phyloP scores from a whole-genome alignment of 1,140 invertebrate species.

The Diuraphis noxia region DNA sequence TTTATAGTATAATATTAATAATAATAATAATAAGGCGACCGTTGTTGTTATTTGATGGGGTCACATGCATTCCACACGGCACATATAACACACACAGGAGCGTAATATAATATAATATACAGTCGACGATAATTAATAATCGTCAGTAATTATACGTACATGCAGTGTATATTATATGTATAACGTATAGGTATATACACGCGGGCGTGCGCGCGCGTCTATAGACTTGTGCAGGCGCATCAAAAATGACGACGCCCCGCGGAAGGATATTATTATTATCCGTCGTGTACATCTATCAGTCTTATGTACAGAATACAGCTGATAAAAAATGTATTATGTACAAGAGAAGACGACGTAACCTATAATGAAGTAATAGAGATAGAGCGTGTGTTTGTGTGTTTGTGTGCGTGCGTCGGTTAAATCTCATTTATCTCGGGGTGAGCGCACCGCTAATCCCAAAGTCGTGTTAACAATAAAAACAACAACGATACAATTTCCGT shows the following conservation, averaged over 20 bases:
- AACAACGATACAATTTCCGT: not conserved
- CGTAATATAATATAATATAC: not conserved
- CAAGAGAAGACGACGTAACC: not conserved
- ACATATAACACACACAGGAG: not conserved
- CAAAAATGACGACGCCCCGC: not conserved
- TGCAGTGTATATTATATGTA: not conserved
- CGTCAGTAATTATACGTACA: not conserved
- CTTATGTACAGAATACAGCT: not conserved
- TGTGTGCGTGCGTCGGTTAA: not conserved
- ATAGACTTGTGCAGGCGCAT: not conserved
- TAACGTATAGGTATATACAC: not conserved
- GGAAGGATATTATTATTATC: not conserved
- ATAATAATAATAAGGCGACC: not conserved
- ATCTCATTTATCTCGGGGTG: not conserved
- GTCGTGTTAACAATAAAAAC: slow-evolving; percentile 46
- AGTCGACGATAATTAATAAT: slow-evolving; percentile 28
- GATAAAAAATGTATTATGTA: not conserved
- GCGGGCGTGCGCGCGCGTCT: not conserved
- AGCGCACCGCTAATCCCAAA: not conserved
- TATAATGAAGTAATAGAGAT: no score
- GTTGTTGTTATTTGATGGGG: slow-evolving; percentile 5
- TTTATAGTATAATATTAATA: no score
- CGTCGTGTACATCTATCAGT: not conserved
- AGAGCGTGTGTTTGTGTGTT: not conserved
- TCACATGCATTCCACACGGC: not conserved